phyloP scores from a whole-genome alignment of 2,888 invertebrate species.

The Encarsia formosa region DNA sequence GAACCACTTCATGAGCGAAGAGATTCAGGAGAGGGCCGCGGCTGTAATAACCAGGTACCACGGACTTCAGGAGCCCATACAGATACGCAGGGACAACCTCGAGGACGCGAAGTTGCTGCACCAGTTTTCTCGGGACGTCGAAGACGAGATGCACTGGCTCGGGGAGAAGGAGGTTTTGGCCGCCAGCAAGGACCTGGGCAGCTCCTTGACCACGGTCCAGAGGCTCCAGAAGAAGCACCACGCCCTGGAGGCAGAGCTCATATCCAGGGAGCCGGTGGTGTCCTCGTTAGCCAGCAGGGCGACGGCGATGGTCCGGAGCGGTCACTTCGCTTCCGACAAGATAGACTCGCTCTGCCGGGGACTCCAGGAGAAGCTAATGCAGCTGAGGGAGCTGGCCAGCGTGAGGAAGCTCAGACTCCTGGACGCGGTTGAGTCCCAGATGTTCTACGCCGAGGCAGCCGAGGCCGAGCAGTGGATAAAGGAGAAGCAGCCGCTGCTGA shows the following conservation, averaged over 20 bases:
- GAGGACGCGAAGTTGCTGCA: conserved; percentile 85
- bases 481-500: conserved; percentile 74
- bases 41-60: conserved; percentile 65
- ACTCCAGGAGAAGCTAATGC: conserved; percentile 66
- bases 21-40: conserved; percentile 73
- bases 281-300: conserved; percentile 71
- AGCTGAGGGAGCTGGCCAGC: conserved; percentile 70
- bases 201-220: conserved; percentile 71
- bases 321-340: conserved; percentile 77
- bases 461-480: conserved; percentile 92
- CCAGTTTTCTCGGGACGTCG: conserved; percentile 86
- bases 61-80: conserved; percentile 83
- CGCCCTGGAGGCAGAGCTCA: conserved; percentile 82
- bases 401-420: conserved; percentile 68
- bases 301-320: conserved; percentile 72
- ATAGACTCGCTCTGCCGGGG: conserved; percentile 67
- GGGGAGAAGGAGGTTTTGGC: conserved; percentile 70
- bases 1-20: conserved; percentile 85
- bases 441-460: conserved; percentile 82
- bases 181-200: conserved; percentile 67
- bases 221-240: conserved; percentile 91
- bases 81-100: conserved; percentile 85
- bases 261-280: conserved; percentile 82
- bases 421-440: conserved; percentile 80
- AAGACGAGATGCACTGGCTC: conserved; percentile 92